These are phyloP conservation scores for Phymatocera aterrima DNA, from an alignment of 2,888 invertebrate genomes.

Conservation along the genomic window DNA sequence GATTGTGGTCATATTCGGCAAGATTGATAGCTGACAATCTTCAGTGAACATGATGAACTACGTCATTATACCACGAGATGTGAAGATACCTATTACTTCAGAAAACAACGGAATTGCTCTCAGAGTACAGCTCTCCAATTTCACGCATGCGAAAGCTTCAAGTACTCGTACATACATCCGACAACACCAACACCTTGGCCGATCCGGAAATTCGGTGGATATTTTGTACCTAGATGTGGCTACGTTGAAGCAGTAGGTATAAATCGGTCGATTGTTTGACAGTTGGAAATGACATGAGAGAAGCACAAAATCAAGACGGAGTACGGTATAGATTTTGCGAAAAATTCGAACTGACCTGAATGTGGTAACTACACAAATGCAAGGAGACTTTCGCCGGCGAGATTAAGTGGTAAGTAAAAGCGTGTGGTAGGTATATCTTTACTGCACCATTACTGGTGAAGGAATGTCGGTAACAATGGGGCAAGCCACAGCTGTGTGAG, in stretches of 20 bases:
- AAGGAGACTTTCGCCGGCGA: constrained; percentile 20
- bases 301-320: background rate
- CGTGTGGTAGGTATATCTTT: constrained; percentile 21
- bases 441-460: background rate
- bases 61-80: constrained; percentile 21
- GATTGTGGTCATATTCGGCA: constrained; percentile 5
- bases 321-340: background rate
- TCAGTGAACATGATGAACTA: background rate
- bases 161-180: background rate
- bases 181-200: background rate
- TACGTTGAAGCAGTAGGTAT: too few relatives aligned
- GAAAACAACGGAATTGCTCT: constrained; percentile 19
- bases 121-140: background rate
- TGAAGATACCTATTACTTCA: constrained; percentile 23
- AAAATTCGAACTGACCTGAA: constrained; percentile 18
- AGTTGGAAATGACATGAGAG: background rate
- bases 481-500: constrained; percentile 14
- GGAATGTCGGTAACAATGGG: constrained; percentile 28
- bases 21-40: constrained; percentile 14
- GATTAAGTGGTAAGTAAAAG: constrained; percentile 31
- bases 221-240: too few relatives aligned
- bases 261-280: too few relatives aligned
- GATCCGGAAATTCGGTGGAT: too few relatives aligned
- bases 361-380: constrained; percentile 21
- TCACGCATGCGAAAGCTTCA: background rate